Evolutionary conservation across 2,888 invertebrate genomes (phyloP), one percentile per base, ranked within the genome.

Genomic region (Limenitis camilla): DNA sequence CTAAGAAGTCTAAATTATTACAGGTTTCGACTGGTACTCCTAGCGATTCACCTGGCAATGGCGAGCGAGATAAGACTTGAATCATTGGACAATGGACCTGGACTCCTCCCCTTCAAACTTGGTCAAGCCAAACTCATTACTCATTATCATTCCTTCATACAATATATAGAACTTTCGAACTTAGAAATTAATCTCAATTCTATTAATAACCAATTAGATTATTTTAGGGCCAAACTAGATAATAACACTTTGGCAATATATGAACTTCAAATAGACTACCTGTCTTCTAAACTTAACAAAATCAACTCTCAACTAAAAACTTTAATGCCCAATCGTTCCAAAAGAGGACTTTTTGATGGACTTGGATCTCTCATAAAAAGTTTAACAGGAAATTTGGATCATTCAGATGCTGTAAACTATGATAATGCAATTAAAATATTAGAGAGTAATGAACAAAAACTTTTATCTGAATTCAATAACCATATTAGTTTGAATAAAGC

Each of bases 361-460:
- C 50, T 64, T 10, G 61, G 62, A 8, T 61, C 62, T 1, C 41
- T 61, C 3, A 58, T 62, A 36, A 62, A 62, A 55, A 56, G 57
- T 32, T 58, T 65, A 27, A 51, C 61, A 3, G 63, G 62, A n/a
- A 60, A 59, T 53, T 51, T 58, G 41, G 61, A 59, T 43, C 56
- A 59, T 30, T 52, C 53, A 7, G 65, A 65, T 35, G 64, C 64
- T 5, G 8, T 60, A 6, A 53, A 52, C 10, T 65, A 63, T 40
- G 49, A 66, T 40, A 40, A 60, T 27, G 63, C 61, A 31, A 56
- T 65, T 10, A 58, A 59, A 48, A 43, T 29, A 28, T 35, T 64
- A 10, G 48, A 58, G n/a, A 42, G 49, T 43, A 62, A 61, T 38
- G 50, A 63, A 47, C 32, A 61, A 41, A 56, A 61, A 51, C 10